Conservation (phyloP, 2,113 vertebrate genomes). For the Malurus melanocephalus region DNA sequence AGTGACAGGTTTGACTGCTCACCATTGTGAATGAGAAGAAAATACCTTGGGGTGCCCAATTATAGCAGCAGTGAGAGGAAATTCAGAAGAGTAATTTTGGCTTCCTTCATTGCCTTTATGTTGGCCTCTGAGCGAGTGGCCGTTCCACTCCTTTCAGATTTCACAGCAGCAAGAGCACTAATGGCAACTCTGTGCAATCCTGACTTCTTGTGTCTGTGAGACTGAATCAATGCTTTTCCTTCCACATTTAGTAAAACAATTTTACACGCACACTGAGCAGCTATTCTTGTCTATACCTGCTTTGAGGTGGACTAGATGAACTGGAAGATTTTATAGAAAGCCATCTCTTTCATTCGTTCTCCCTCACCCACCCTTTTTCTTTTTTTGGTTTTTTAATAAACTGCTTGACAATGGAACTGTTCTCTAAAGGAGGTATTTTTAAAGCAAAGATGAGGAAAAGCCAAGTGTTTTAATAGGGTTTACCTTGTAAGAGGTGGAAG, state of each 20-base stretch:
- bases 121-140: conserved; percentile 14
- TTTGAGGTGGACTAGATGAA: conserved; percentile 29
- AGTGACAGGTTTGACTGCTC: conserved; percentile 4
- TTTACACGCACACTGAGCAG: conserved; percentile 24
- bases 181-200: conserved; percentile 25
- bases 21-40: conserved; percentile 18
- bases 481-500: not conserved
- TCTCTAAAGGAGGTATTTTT: not conserved
- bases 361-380: not conserved
- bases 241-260: conserved; percentile 46
- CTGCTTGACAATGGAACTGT: not conserved
- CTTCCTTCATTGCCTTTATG: conserved; percentile 49
- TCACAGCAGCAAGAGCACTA: conserved; percentile 22
- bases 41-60: conserved; percentile 47
- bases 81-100: conserved; percentile 52
- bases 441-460: not conserved
- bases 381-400: not conserved
- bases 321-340: conserved; percentile 16
- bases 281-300: conserved; percentile 24
- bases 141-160: conserved; percentile 19
- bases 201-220: not conserved
- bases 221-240: conserved; percentile 19
- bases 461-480: not conserved
- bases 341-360: not conserved
- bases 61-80: conserved; percentile 31